Conservation (phyloP, 2,113 vertebrate genomes). For the Gulo gulo region DNA sequence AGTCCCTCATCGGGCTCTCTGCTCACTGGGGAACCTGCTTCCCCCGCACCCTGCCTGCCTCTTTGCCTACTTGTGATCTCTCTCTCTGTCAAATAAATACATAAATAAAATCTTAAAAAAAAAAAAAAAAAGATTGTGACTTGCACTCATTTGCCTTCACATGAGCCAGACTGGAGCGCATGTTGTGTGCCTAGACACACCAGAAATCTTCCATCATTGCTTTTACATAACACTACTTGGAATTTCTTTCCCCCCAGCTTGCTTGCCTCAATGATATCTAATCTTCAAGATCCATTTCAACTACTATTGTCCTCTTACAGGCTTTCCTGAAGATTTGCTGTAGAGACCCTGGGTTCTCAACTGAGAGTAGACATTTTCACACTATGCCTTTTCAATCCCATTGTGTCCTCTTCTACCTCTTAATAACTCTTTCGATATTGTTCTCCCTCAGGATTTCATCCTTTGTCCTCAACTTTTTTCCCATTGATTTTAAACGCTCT, state of each 20-base stretch:
- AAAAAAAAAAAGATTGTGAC: too few relatives aligned
- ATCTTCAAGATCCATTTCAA: not conserved
- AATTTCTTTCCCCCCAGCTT: not conserved
- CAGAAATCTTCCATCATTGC: not conserved
- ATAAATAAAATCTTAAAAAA: too few relatives aligned
- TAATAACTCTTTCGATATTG: not conserved
- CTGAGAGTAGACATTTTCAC: not conserved
- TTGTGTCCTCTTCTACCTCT: not conserved
- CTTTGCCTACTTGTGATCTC: too few relatives aligned
- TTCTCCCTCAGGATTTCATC: not conserved
- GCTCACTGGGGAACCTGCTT: too few relatives aligned
- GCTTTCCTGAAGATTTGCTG: not conserved
- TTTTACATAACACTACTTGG: not conserved
- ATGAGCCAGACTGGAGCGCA: not conserved
- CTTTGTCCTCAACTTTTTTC: not conserved
- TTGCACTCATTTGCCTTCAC: not conserved
- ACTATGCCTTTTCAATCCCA: not conserved
- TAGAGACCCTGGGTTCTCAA: not conserved
- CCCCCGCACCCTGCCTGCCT: too few relatives aligned
- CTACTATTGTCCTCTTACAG: not conserved
- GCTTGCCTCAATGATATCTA: not conserved
- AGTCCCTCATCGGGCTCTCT: too few relatives aligned
- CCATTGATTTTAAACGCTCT: not conserved
- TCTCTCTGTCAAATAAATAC: too few relatives aligned
- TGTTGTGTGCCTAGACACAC: too few relatives aligned